Conservation (phyloP, 2,888 invertebrate species). For the Pyrochroa serraticornis region DNA sequence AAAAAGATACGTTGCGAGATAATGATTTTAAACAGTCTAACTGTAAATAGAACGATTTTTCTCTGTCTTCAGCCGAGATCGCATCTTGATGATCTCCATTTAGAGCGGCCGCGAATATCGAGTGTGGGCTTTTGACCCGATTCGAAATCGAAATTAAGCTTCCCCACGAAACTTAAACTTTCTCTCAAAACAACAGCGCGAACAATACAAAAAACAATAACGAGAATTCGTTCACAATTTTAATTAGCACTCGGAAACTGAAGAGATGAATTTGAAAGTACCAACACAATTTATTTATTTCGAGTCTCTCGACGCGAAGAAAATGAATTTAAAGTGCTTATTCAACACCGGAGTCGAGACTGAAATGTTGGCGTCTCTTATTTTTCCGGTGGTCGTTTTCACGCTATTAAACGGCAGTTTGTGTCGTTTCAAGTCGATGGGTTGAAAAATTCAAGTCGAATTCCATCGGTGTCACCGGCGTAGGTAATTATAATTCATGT, state of each 20-base stretch:
- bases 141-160: conserved; percentile 1
- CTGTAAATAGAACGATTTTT: neutral
- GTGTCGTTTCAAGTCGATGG: too few species aligned
- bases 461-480: neutral
- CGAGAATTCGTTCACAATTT: too few species aligned
- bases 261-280: too few species aligned
- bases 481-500: neutral
- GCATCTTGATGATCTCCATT: neutral
- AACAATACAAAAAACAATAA: too few species aligned
- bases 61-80: neutral
- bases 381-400: too few species aligned
- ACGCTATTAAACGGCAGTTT: too few species aligned
- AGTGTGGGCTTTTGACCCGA: conserved; percentile 10
- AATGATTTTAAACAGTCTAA: conserved; percentile 6
- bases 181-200: neutral
- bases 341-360: neutral
- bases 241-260: too few species aligned
- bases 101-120: conserved; percentile 3
- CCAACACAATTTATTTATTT: neutral
- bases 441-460: too few species aligned
- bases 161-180: too few species aligned
- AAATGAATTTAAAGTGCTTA: neutral
- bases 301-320: neutral
- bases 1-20: conserved; percentile 28
- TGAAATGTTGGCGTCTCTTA: too few species aligned